Percentiles rank a stretch among this genome's conserved stretches.
Conservation (phyloP, 2,888 invertebrate species). For the Leptothorax acervorum region DNA sequence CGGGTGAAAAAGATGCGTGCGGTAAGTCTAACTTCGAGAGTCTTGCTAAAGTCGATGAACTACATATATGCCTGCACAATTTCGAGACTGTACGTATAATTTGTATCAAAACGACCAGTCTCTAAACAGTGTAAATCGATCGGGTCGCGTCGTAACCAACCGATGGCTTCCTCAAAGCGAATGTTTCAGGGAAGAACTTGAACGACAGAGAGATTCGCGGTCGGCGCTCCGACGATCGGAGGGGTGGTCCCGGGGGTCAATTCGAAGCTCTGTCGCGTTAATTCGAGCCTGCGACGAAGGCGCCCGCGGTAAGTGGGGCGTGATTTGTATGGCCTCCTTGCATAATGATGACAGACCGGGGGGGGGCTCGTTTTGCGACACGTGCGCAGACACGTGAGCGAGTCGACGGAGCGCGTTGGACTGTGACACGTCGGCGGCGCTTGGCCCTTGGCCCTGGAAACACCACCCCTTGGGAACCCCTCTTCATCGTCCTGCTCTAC, state of each 20-base stretch:
- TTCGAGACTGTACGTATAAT: neutral
- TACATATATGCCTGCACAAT: neutral
- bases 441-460: conserved; percentile 60
- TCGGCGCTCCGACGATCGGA: conserved; percentile 53
- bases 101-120: conserved; percentile 5
- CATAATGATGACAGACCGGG: conserved; percentile 75
- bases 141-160: neutral
- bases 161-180: conserved; percentile 8
- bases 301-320: conserved; percentile 73
- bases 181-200: conserved; percentile 17
- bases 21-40: neutral
- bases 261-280: conserved; percentile 75
- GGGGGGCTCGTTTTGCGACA: conserved; percentile 79
- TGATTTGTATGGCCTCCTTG: conserved; percentile 82
- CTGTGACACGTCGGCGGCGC: conserved; percentile 77
- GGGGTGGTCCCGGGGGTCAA: conserved; percentile 69
- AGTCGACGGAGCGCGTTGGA: conserved; percentile 81
- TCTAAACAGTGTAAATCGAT: neutral
- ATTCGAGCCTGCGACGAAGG: conserved; percentile 71
- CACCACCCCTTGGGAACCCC: conserved; percentile 52
- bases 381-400: conserved; percentile 84
- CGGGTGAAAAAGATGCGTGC: neutral
- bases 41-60: neutral
- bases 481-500: conserved; percentile 26
- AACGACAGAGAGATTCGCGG: conserved; percentile 2